Conservation (phyloP, 2,797 vertebrate genomes). For the Synaphobranchus kaupii region DNA sequence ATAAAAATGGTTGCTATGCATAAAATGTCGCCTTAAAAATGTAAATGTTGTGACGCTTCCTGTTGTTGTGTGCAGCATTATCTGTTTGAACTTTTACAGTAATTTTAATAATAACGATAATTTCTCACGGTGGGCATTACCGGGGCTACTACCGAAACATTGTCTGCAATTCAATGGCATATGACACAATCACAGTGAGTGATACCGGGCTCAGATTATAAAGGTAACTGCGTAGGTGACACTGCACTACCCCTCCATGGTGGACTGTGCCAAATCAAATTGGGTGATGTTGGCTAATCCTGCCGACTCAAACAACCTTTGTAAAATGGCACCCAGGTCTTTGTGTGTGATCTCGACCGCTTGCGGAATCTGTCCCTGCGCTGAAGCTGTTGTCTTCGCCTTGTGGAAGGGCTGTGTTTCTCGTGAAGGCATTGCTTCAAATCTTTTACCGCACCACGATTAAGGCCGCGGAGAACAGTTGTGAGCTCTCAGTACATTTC, state of each 20-base stretch:
- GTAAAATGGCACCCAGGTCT: not conserved
- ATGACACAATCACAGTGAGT: not conserved
- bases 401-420: not conserved
- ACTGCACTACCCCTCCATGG: not conserved
- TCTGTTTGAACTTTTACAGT: not conserved
- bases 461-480: slow-evolving; percentile 41
- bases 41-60: not conserved
- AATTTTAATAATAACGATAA: not conserved
- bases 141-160: not conserved
- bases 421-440: not conserved
- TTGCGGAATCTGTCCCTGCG: not conserved
- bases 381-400: not conserved
- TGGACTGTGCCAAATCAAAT: not conserved
- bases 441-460: not conserved
- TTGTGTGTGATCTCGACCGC: not conserved
- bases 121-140: not conserved
- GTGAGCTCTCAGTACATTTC: slow-evolving; percentile 24
- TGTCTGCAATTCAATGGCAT: not conserved
- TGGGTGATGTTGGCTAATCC: not conserved
- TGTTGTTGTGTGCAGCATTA: not conserved
- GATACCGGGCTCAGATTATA: not conserved
- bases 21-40: not conserved
- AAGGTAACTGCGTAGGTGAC: not conserved
- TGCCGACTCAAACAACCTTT: not conserved
- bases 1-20: not conserved